phyloP scores from a whole-genome alignment of 2,113 vertebrate genomes.

The Ramphastos sulfuratus region DNA sequence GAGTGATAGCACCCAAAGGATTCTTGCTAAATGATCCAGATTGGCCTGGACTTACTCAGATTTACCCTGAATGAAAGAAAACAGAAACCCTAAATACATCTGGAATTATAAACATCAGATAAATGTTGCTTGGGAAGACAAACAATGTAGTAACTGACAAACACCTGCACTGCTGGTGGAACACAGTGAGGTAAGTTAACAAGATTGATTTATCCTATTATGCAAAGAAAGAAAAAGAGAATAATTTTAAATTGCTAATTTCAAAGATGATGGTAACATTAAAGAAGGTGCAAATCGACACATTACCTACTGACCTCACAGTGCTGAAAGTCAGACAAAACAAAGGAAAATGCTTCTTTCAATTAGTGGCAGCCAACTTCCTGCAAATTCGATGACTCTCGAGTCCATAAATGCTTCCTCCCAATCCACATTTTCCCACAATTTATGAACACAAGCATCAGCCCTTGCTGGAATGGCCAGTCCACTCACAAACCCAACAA shows the following conservation, averaged over 20 bases:
- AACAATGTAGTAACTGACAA: background rate
- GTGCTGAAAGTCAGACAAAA: background rate
- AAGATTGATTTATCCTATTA: background rate
- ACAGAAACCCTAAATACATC: background rate
- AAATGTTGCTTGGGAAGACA: background rate
- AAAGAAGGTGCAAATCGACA: background rate
- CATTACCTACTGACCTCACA: background rate
- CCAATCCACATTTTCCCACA: background rate
- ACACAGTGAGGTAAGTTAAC: background rate
- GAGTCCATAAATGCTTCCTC: background rate
- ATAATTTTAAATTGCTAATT: background rate
- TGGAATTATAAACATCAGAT: background rate
- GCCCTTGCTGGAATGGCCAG: background rate
- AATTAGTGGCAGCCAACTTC: constrained; percentile 28
- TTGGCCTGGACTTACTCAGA: background rate
- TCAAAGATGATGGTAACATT: background rate
- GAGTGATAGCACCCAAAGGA: constrained; percentile 1
- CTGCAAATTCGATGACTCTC: constrained; percentile 24
- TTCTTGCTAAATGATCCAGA: background rate
- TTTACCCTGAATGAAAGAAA: background rate
- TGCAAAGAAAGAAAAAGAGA: background rate
- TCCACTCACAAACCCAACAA: background rate
- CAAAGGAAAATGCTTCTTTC: background rate
- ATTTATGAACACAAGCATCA: background rate
- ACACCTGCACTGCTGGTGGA: background rate